These are phyloP conservation scores for Loriculus beryllinus DNA, from an alignment of 2,797 vertebrate genomes.

Conservation along the genomic window DNA sequence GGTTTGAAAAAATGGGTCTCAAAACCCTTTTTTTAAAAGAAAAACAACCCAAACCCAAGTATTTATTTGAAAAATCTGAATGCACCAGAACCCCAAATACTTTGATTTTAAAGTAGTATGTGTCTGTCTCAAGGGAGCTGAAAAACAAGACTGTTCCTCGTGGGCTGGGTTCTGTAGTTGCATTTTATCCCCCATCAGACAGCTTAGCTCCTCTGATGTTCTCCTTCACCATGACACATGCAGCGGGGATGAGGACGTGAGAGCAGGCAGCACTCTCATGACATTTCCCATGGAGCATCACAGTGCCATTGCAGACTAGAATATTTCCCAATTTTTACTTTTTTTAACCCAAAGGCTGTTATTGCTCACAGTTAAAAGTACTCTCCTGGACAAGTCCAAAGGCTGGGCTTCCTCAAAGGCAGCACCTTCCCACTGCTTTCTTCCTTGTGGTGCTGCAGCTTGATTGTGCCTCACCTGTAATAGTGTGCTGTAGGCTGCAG, in stretches of 20 bases:
- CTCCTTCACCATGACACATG: neutral
- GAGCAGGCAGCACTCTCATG: neutral
- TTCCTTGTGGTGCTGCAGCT: neutral
- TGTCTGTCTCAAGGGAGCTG: neutral
- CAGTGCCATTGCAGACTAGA: neutral
- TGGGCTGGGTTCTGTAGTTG: neutral
- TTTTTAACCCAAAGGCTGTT: neutral
- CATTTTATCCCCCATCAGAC: neutral
- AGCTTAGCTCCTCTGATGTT: neutral
- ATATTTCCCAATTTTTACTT: neutral
- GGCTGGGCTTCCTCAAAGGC: neutral
- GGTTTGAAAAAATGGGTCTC: neutral
- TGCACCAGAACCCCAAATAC: neutral
- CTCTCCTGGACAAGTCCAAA: neutral
- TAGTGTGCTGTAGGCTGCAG: neutral
- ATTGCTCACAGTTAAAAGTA: neutral
- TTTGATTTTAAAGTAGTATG: neutral
- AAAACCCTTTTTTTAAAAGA: neutral
- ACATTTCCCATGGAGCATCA: neutral
- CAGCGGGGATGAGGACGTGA: neutral
- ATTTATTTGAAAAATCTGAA: neutral
- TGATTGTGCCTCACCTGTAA: neutral
- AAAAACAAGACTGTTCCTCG: neutral
- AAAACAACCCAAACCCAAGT: neutral
- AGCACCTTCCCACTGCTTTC: neutral